phyloP scores from a whole-genome alignment of 2,113 vertebrate species.

The Hiodon tergisus region DNA sequence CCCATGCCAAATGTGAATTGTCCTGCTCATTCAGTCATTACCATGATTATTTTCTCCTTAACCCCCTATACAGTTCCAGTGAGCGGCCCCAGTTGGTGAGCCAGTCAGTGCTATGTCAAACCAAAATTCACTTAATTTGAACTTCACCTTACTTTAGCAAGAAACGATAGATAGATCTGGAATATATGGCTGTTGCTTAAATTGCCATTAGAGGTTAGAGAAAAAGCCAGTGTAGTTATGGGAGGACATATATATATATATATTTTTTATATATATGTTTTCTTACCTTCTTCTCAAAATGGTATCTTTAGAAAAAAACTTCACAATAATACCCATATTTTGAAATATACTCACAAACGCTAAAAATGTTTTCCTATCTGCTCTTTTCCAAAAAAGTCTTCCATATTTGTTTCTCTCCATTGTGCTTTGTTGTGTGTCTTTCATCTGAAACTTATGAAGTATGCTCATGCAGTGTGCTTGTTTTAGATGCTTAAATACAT shows the following conservation, averaged over 20 bases:
- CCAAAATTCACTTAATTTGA: constrained; percentile 17
- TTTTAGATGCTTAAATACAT: constrained; percentile 48
- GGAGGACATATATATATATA: too few relatives aligned
- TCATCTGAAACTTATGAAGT: neutral
- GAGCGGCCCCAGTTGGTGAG: too few relatives aligned
- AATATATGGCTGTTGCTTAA: too few relatives aligned
- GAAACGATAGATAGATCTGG: neutral
- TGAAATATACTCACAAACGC: too few relatives aligned
- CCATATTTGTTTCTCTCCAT: neutral
- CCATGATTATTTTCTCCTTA: neutral
- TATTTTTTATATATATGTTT: too few relatives aligned
- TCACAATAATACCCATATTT: too few relatives aligned
- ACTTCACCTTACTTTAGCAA: constrained; percentile 3
- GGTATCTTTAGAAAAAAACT: too few relatives aligned
- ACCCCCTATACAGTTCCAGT: too few relatives aligned
- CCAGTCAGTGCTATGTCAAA: constrained; percentile 8
- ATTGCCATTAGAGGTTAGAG: too few relatives aligned
- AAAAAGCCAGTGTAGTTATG: too few relatives aligned
- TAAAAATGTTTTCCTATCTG: neutral
- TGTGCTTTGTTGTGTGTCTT: neutral
- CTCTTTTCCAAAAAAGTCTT: neutral
- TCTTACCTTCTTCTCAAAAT: too few relatives aligned
- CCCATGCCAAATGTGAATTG: neutral
- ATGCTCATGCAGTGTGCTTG: constrained; percentile 41
- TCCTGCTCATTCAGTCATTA: constrained; percentile 24